Base-by-base conservation (phyloP, 2,113 vertebrate species). In the Ursus arctos region DNA sequence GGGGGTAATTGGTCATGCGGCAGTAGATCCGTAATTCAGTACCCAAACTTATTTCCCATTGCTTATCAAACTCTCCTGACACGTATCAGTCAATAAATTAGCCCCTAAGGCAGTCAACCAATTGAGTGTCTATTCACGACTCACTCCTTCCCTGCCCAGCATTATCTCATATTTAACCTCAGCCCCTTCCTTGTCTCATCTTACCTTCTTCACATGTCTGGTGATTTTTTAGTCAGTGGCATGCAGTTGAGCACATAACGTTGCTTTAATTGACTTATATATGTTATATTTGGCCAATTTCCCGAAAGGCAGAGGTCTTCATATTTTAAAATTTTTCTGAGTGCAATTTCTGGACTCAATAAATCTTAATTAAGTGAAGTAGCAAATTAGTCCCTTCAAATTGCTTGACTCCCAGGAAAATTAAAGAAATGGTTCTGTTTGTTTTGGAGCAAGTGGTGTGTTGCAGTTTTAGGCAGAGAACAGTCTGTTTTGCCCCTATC, bases 291-390 rank as follows among this genome's bases (percentile, higher is more conserved):
- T 96, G 92, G 83, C 49, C 61, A 76, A 89, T 11, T 94, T 94
- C 36, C 69, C 36, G 31, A 92, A 96, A 61, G 74, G 18, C 65
- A 92, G n/a, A 51, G 74, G 43, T 59, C 82, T 95, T 96, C 59
- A 74, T 76, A 83, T 89, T 96, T 86, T 65, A 59, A 97, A 95
- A 81, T 96, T 76, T 95, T 95, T 90, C 49, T 76, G 92, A 97
- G 96, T 83, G 22, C 33, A 93, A 93, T 69, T 94, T 96, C 79
- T 83, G 28, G 86, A 90, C 31, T 94, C 49, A 53, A 19, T 69
- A 72, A n/a, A 16, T 36, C 55, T 97, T 89, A 55, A 95, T 96
- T 86, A 96, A 95, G 87, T 84, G 43, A 95, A 96, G 67, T 57
- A 82, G 71, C 36, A 95, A 94, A 69, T 91, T 43, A 26, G 6